Evolutionary conservation across 1,140 invertebrate genomes (phyloP).

Genomic region (Procambarus clarkii): DNA sequence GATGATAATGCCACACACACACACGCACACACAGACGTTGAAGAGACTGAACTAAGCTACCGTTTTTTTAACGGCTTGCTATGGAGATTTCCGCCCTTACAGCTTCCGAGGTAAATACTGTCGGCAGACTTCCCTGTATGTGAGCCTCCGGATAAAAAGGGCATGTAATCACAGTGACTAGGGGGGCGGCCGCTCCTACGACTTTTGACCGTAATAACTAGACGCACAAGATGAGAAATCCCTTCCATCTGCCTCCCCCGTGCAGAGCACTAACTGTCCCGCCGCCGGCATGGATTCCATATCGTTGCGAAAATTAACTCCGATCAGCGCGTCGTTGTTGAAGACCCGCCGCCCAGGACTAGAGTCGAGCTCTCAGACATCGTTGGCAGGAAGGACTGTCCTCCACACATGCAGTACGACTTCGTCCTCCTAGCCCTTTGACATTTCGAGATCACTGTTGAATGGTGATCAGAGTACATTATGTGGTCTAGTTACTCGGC

Average conservation of each 20-base stretch:
- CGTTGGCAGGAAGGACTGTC: no score
- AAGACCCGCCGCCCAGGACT: no score
- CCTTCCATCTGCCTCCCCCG: background rate
- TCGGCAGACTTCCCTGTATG: background rate
- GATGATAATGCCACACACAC: background rate
- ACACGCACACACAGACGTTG: background rate
- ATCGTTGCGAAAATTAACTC: constrained; percentile 29
- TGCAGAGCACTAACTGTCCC: background rate
- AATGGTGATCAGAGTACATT: no score
- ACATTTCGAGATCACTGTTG: no score
- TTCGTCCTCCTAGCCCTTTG: no score
- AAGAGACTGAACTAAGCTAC: no score
- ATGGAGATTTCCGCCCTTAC: background rate
- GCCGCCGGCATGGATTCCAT: background rate
- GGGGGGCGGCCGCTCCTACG: background rate
- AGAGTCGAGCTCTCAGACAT: no score
- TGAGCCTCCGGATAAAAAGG: no score
- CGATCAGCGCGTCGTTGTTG: constrained; percentile 16
- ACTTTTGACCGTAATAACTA: background rate
- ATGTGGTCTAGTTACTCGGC: no score
- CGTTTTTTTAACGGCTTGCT: background rate
- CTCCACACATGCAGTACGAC: no score
- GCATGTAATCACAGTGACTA: background rate
- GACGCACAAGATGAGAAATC: background rate
- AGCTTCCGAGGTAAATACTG: background rate